These are phyloP conservation scores for Linepithema humile DNA, from an alignment of 1,140 invertebrate species.

Conservation along the genomic window DNA sequence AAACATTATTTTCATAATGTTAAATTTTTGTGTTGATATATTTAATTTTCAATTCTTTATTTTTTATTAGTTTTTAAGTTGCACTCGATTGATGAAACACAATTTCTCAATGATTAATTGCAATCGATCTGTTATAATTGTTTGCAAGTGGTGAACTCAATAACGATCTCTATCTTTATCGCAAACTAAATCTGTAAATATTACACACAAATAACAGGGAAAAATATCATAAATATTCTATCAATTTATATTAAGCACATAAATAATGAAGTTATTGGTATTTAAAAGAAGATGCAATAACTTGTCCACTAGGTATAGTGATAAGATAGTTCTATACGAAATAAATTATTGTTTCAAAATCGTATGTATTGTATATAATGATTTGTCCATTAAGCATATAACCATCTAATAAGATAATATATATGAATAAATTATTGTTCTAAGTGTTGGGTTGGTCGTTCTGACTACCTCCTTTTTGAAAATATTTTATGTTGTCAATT, in stretches of 20 bases:
- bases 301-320: slow-evolving; percentile 72
- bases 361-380: slow-evolving; percentile 49
- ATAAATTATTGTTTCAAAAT: slow-evolving; percentile 70
- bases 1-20: slow-evolving; percentile 1
- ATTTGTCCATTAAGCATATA: slow-evolving; percentile 33
- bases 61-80: slow-evolving; percentile 1
- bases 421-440: slow-evolving; percentile 57
- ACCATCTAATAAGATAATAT: slow-evolving; percentile 5
- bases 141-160: background rate
- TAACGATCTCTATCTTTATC: slow-evolving; percentile 27
- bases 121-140: background rate
- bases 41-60: background rate
- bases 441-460: slow-evolving; percentile 15
- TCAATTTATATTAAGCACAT: slow-evolving; percentile 19
- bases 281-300: slow-evolving; percentile 73
- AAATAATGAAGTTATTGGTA: slow-evolving; percentile 46
- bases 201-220: slow-evolving; percentile 32
- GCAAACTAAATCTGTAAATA: slow-evolving; percentile 55
- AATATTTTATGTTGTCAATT: background rate
- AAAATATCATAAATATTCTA: slow-evolving; percentile 44
- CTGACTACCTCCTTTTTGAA: background rate
- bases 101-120: background rate
- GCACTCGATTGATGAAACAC: background rate
- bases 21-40: background rate
- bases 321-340: slow-evolving; percentile 68